A percentile compares a stretch with the other conserved stretches of the same genome.
These are phyloP conservation scores for Eulithis testata DNA, from an alignment of 2,888 invertebrate species.

Conservation along the genomic window DNA sequence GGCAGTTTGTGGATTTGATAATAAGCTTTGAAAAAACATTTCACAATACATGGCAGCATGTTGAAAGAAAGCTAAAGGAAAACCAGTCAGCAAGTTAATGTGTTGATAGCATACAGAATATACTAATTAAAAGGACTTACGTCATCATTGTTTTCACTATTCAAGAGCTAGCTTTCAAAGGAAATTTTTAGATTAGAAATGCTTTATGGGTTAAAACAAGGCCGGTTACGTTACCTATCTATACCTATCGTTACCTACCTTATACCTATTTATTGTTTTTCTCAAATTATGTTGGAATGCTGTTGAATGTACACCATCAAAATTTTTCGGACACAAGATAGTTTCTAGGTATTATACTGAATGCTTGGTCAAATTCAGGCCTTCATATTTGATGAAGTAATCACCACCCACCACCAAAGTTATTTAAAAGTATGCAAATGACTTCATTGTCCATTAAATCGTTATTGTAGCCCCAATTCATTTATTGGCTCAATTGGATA, in stretches of 20 bases:
- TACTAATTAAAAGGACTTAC: background rate
- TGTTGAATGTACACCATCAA: no score
- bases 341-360: no score
- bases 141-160: background rate
- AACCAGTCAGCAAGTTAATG: background rate
- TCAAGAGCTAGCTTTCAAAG: background rate
- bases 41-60: background rate
- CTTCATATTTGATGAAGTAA: constrained; percentile 5
- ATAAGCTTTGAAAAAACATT: background rate
- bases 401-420: constrained; percentile 40
- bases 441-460: constrained; percentile 59
- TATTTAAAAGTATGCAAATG: constrained; percentile 63
- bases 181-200: no score
- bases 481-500: constrained; percentile 53
- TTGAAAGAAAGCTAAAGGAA: background rate
- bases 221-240: no score
- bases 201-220: no score
- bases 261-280: no score
- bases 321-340: no score
- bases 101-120: background rate
- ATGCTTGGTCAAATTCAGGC: no score
- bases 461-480: constrained; percentile 50
- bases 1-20: no score
- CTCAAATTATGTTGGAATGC: no score
- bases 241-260: no score